A percentile compares a stretch with the other conserved stretches of the same genome.
phyloP scores from a whole-genome alignment of 2,113 vertebrate species.

The Gallinago jamesoni region DNA sequence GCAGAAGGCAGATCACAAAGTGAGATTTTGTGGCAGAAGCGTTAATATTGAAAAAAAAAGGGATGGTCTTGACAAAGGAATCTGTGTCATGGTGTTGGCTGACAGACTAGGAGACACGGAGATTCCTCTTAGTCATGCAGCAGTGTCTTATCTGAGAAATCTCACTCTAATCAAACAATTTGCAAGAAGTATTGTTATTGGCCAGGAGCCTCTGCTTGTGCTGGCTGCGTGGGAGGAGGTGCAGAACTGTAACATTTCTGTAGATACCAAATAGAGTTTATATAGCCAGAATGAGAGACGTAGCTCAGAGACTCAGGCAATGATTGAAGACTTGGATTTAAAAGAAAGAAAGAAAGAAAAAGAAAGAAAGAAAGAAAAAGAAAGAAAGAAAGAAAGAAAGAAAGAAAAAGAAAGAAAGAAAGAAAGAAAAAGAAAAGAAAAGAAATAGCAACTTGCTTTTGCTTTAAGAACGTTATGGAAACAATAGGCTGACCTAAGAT shows the following conservation, averaged over 20 bases:
- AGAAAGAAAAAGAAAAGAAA: no score
- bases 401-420: no score
- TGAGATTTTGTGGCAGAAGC: constrained; percentile 78
- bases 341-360: no score
- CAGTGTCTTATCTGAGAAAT: constrained; percentile 83
- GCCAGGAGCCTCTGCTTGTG: constrained; percentile 79
- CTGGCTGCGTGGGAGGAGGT: constrained; percentile 76
- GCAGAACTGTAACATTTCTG: constrained; percentile 81
- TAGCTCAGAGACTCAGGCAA: constrained; percentile 75
- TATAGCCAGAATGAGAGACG: constrained; percentile 70
- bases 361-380: no score
- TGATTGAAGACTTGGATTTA: constrained; percentile 75
- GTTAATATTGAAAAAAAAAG: constrained; percentile 51
- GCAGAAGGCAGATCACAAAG: constrained; percentile 76
- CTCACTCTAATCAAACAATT: constrained; percentile 84
- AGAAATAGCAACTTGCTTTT: background rate
- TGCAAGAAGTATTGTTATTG: constrained; percentile 81
- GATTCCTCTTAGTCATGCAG: constrained; percentile 73
- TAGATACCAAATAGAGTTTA: constrained; percentile 71
- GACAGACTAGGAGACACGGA: constrained; percentile 76
- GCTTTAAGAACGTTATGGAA: background rate
- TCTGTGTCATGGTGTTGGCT: constrained; percentile 68
- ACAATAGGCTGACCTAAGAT: background rate
- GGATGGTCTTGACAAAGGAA: constrained; percentile 45
- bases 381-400: no score